These are phyloP conservation scores for Amiota mariae DNA, from an alignment of 2,888 invertebrate species.

Conservation along the genomic window DNA sequence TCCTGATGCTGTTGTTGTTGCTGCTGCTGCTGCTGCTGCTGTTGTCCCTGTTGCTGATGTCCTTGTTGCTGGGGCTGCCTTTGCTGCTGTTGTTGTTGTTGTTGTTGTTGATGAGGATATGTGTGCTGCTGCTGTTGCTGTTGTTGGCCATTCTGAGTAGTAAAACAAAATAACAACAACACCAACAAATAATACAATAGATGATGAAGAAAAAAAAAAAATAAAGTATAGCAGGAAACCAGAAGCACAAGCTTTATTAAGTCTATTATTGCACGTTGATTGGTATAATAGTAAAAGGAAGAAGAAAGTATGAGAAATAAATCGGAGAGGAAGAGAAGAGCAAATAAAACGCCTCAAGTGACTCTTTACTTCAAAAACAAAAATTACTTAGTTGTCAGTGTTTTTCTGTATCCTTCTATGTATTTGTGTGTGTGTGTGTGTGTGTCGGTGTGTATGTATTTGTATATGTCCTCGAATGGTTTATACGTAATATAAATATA, in stretches of 20 bases:
- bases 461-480: not conserved
- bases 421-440: not conserved
- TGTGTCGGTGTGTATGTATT: slow-evolving; percentile 7
- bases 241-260: slow-evolving; percentile 23
- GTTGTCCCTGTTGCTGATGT: slow-evolving; percentile 35
- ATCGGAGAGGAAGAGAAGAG: not conserved
- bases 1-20: slow-evolving; percentile 39
- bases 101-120: slow-evolving; percentile 57
- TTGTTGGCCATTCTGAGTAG: slow-evolving; percentile 63
- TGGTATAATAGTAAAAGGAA: slow-evolving; percentile 53
- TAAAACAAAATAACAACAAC: slow-evolving; percentile 21
- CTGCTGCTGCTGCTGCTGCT: slow-evolving; percentile 43
- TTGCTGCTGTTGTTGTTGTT: slow-evolving; percentile 49
- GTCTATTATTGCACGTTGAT: slow-evolving; percentile 58
- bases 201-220: slow-evolving; percentile 28
- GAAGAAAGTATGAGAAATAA: no score
- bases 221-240: slow-evolving; percentile 4
- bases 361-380: slow-evolving; percentile 59
- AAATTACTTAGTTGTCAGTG: slow-evolving; percentile 42
- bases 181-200: slow-evolving; percentile 30
- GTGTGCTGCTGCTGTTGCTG: slow-evolving; percentile 32
- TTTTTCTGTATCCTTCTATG: not conserved
- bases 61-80: slow-evolving; percentile 46
- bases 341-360: slow-evolving; percentile 57
- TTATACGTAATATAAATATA: slow-evolving; percentile 54